Evolutionary conservation across 2,888 invertebrate genomes (phyloP), one percentile per base, ranked within the genome.

Genomic region (Caenorhabditis sp.): DNA sequence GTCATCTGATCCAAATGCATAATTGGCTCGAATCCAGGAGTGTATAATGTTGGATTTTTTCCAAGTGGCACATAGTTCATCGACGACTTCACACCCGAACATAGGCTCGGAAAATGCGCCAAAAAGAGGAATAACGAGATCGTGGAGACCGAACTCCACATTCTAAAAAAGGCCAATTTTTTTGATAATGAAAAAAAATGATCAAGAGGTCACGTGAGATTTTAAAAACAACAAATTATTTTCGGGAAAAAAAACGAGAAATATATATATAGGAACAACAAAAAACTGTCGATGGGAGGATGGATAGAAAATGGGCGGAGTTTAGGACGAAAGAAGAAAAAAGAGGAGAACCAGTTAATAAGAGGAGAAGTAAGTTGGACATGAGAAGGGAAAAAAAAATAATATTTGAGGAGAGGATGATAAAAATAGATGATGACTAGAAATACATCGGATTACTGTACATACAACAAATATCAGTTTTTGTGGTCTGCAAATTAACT

Each of bases 11-110:
- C 83, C 49, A 83, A 72, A 61, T 84, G 84, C 86, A 86, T 80
- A 24, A 86, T 84, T 14, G 84, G 85, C 64, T 86, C 86, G 62
- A 81, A 82, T 55, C 86, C 86, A 49, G 86, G 86, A 36, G 79
- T 82, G 68, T 86, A 86, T 51, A 86, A 78, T 36, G 84, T 78
- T 53, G 86, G 84, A 66, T 83, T 85, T 57, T 73, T 72, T 54
- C 86, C 86, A 58, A 73, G 59, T 19, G 79, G 79, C 54, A 78
- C 77, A 55, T 79, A 79, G 62, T 69, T 73, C 62, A 69, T 69
- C 58, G 73, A 66, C 57, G 73, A 73, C 43, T 72, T 66, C 10
- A 68, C 63, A n/a, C 61, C 59, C 26, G 54, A 63, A 53, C 62
- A 49, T 37, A 61, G n/a, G 31, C 57, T 8, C 59, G 68, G 59